Evolutionary conservation across 2,888 invertebrate species (phyloP).

Genomic region (Ischnus inquisitorius): DNA sequence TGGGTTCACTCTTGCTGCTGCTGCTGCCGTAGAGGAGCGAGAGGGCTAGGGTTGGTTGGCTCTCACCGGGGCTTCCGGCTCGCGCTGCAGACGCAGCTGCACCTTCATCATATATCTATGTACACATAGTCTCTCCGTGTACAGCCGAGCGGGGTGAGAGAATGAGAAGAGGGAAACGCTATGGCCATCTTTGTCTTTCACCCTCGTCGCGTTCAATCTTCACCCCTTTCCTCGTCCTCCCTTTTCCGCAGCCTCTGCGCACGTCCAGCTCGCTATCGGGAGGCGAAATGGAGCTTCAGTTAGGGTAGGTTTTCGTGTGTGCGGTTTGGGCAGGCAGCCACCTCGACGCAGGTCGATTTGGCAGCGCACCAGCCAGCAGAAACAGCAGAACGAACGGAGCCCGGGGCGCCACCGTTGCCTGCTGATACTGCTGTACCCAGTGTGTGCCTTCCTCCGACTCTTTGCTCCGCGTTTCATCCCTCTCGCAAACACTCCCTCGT

Average conservation of each 20-base stretch:
- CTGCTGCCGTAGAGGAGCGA: slow-evolving; percentile 39
- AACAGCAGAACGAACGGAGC: slow-evolving; percentile 29
- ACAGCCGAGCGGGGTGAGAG: slow-evolving; percentile 43
- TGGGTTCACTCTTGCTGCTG: slow-evolving; percentile 43
- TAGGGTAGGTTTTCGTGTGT: slow-evolving; percentile 67
- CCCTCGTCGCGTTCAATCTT: slow-evolving; percentile 56
- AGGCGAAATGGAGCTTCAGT: slow-evolving; percentile 39
- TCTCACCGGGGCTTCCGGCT: slow-evolving; percentile 56
- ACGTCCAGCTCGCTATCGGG: slow-evolving; percentile 65
- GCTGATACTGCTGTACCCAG: slow-evolving; percentile 17
- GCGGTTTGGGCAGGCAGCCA: slow-evolving; percentile 63
- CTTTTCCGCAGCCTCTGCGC: slow-evolving; percentile 51
- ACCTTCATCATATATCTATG: slow-evolving; percentile 36
- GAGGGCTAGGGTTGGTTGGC: slow-evolving; percentile 49
- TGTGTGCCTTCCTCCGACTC: slow-evolving; percentile 24
- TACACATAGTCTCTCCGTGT: slow-evolving; percentile 15
- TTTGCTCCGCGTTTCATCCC: slow-evolving; percentile 58
- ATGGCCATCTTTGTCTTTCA: slow-evolving; percentile 12
- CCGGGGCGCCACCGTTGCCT: slow-evolving; percentile 65
- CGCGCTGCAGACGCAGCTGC: slow-evolving; percentile 69
- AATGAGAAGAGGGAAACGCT: slow-evolving; percentile 47
- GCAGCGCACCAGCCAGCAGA: slow-evolving; percentile 55
- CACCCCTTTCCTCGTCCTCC: slow-evolving; percentile 59
- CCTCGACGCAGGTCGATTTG: slow-evolving; percentile 69
- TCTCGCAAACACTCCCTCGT: slow-evolving; percentile 64